Evolutionary conservation across 2,113 vertebrate species (phyloP), one percentile per base, ranked within the genome.

Genomic region (Thomomys bottae): DNA sequence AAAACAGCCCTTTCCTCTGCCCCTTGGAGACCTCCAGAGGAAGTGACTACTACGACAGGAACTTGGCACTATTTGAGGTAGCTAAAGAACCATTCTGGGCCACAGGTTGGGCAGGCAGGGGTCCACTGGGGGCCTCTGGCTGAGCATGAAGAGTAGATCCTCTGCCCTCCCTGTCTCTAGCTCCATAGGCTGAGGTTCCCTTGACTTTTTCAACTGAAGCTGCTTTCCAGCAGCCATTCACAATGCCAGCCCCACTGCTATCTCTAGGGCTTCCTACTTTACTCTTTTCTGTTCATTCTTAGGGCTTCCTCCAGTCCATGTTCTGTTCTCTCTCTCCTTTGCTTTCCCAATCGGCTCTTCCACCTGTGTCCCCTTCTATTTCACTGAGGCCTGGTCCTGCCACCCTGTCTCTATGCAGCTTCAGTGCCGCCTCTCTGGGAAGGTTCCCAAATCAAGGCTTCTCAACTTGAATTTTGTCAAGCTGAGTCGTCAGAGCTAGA

Each of bases 31-130:
- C 98, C 32, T 90, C 96, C 93, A 99, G 98, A 96, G 99, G 98
- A 94, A 99, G 95, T 89, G 99, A 99, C 96, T 99, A 98, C 98
- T 99, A 99, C 94, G 99, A 99, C 98, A 98, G 97, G 94, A 99
- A 99, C 96, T 92, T 99, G 98, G 99, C 99, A 80, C 97, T 99
- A 89, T 99, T 99, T 98, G 99, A 99, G 99, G 99, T 99, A 94
- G 96, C n/a, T 40, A 67, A 86, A 45, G 34, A 70, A 64, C 64
- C 87, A 40, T 84, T 92, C n/a, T 75, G 89, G 91, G 86, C 23
- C 1, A 20, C 73, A 90, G 84, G 59, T 71, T 79, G 75, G 93
- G 73, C 21, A 3, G 34, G 49, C 54, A 72, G 63, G 72, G 67
- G 59, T 84, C 77, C 83, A n/a, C 75, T 71, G 38, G 64, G 78